Conservation (phyloP, 1,140 invertebrate species). For the Triops cancriformis region DNA sequence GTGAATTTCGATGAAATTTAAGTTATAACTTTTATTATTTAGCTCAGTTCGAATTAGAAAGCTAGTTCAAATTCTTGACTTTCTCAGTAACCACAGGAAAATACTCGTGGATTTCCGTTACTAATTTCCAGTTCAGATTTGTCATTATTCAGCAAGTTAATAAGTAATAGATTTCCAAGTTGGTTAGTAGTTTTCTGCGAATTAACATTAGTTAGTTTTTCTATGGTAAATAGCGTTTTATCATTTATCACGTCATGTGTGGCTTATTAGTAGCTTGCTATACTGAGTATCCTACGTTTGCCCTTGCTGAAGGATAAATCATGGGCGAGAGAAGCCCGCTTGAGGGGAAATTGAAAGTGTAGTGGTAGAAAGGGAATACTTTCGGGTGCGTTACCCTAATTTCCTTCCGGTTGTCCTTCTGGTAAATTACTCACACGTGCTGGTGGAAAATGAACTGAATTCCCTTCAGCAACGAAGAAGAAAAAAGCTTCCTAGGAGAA, state of each 20-base stretch:
- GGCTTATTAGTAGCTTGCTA: not conserved
- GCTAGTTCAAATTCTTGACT: no score
- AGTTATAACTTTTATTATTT: no score
- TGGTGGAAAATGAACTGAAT: not conserved
- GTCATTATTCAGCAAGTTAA: no score
- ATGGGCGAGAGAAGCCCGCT: not conserved
- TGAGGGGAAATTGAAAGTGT: not conserved
- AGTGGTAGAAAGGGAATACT: not conserved
- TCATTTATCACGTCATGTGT: not conserved
- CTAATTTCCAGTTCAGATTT: no score
- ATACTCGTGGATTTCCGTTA: no score
- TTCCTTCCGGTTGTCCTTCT: constrained; percentile 4
- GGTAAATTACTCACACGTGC: not conserved
- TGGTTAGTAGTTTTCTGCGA: no score
- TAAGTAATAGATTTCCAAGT: not conserved
- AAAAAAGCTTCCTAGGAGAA: not conserved
- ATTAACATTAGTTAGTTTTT: no score
- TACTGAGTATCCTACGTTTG: not conserved
- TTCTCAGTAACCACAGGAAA: no score
- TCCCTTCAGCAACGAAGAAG: no score
- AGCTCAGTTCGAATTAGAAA: no score
- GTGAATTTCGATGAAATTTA: no score
- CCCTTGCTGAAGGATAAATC: not conserved
- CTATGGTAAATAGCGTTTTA: no score
- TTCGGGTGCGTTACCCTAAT: constrained; percentile 4